These are phyloP conservation scores for Bellardia pandia DNA, from an alignment of 2,888 invertebrate species.

Conservation along the genomic window DNA sequence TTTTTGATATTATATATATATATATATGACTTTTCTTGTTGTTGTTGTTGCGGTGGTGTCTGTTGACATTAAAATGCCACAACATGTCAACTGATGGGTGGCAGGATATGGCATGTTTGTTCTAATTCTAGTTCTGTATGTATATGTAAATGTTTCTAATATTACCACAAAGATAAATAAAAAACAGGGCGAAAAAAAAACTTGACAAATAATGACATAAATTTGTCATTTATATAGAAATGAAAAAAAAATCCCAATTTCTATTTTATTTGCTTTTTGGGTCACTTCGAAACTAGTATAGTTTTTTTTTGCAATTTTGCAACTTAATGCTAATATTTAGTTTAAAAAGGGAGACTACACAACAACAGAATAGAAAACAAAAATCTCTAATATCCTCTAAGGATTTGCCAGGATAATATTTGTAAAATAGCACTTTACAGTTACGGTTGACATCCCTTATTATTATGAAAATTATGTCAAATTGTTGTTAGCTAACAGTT, in stretches of 20 bases:
- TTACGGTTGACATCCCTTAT: slow-evolving; percentile 24
- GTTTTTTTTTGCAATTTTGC: background rate
- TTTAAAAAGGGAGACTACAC: slow-evolving; percentile 2
- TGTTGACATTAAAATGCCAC: slow-evolving; percentile 37
- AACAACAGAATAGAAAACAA: background rate
- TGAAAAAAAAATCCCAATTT: slow-evolving; percentile 31
- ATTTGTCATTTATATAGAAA: slow-evolving; percentile 41
- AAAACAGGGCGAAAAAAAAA: slow-evolving; percentile 1
- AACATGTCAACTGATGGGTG: slow-evolving; percentile 20
- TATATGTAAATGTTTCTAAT: background rate
- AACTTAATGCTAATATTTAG: slow-evolving; percentile 22
- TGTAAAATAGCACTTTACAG: slow-evolving; percentile 9
- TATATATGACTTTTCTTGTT: background rate
- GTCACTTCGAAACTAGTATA: background rate
- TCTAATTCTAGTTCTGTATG: background rate
- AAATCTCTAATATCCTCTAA: slow-evolving; percentile 5
- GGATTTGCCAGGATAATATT: slow-evolving; percentile 22
- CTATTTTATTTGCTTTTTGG: slow-evolving; percentile 5
- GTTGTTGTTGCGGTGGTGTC: background rate
- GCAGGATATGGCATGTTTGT: background rate
- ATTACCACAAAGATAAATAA: background rate
- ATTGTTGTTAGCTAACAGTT: background rate
- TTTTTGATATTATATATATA: background rate
- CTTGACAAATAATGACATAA: slow-evolving; percentile 52
- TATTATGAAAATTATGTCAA: slow-evolving; percentile 36